These are phyloP conservation scores for Sceloporus tristichus DNA, from an alignment of 2,113 vertebrate genomes.

Conservation along the genomic window DNA sequence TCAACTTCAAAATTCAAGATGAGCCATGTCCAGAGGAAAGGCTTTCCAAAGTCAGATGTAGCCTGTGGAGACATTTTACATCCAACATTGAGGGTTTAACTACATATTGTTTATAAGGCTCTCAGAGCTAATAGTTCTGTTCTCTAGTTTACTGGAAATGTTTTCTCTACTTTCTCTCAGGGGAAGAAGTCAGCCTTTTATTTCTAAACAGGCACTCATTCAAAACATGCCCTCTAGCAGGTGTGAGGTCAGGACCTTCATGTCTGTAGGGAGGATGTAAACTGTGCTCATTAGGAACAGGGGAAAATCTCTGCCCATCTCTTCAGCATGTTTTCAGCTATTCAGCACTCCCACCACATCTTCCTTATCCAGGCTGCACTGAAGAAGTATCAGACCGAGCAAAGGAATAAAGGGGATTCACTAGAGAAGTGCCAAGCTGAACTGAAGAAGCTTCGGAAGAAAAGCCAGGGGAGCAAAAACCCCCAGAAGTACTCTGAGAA, in stretches of 20 bases:
- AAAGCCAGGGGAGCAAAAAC: slow-evolving; percentile 99
- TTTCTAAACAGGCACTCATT: background rate
- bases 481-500: slow-evolving; percentile 98
- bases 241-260: rapidly evolving
- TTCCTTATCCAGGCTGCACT: slow-evolving; percentile 86
- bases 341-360: slow-evolving; percentile 39
- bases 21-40: background rate
- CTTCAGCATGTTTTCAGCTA: background rate
- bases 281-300: slow-evolving; percentile 9
- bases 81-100: background rate
- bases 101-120: background rate
- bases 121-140: background rate
- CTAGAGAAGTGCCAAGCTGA: slow-evolving; percentile 96
- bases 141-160: rapidly evolving
- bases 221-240: background rate
- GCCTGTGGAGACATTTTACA: background rate
- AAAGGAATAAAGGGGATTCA: slow-evolving; percentile 93
- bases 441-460: slow-evolving; percentile 97
- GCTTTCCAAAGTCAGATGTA: background rate
- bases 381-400: slow-evolving; percentile 97
- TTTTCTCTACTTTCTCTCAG: background rate
- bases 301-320: background rate
- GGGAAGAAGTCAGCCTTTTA: rapidly evolving
- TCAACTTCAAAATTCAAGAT: background rate
- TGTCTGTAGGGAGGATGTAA: background rate